Base-by-base conservation (phyloP, 2,797 vertebrate species). In the Pagetopsis macropterus region DNA sequence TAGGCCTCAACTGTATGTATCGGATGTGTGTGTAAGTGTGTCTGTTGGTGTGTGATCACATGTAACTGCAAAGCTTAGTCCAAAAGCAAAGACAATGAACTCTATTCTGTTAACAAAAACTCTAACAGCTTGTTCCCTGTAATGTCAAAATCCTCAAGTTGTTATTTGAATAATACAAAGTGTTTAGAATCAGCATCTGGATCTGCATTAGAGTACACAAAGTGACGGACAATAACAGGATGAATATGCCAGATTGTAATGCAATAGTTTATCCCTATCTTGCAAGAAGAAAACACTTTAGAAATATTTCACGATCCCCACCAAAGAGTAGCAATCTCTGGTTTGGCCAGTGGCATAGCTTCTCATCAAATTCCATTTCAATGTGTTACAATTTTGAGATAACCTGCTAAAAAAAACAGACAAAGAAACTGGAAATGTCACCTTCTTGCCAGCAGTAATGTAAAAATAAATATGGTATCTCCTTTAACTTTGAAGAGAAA, bases 21-120 rank as follows among this genome's bases (percentile, higher is more conserved):
- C 3, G 23, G 23, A 27, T 27, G 27, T 1, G 27, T 27, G 3
- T 3, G 23, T 27, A 27, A 27, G 3, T 27, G 23, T 27, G 27
- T 27, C 27, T 27, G 27, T 27, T 27, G 27, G 46, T 57, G 69
- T 44, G 59, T 71, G 57, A 44, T 56, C 61, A 46, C 49, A 44
- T 70, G 15, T 58, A 37, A 55, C 11, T 5, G n/a, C 51, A 31
- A 11, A 0, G 8, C 43, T 33, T 2, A 2, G 37, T 77, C 48
- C 57, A 23, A 46, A 72, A 1, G 56, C 57, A 70, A 65, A 59
- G 51, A 49, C 51, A 63, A 21, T 21, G 21, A 21, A 21, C 21
- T 21, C 21, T 21, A 21, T 21, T 21, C 21, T 21, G 21, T 2
- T 21, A 21, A 21, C 21, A 21, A 2, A 2, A 21, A 21, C 21